A percentile compares a stretch with the other conserved stretches of the same genome.
phyloP scores from a whole-genome alignment of 2,888 invertebrate genomes.

The Coelopa pilipes region DNA sequence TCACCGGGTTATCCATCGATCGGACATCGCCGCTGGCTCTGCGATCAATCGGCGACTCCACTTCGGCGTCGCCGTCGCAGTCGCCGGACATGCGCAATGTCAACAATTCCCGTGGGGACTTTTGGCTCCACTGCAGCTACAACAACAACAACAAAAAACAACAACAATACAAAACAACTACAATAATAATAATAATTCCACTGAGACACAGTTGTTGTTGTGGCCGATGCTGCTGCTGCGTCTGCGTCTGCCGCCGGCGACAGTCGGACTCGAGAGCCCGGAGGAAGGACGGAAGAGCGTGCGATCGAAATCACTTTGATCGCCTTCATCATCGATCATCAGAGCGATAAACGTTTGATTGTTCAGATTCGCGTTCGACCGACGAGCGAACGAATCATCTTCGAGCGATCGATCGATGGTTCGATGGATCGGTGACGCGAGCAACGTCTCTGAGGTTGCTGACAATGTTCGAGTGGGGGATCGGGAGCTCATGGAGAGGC shows the following conservation, averaged over 20 bases:
- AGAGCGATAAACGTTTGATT: constrained; percentile 36
- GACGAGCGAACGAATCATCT: too few species aligned
- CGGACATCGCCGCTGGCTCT: too few species aligned
- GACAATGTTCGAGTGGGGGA: too few species aligned
- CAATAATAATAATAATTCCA: background rate
- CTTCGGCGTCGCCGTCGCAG: too few species aligned
- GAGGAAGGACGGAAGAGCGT: constrained; percentile 8
- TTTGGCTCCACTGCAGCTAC: constrained; percentile 13
- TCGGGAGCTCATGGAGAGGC: background rate
- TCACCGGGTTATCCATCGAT: background rate
- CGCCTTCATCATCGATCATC: constrained; percentile 36
- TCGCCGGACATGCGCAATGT: background rate
- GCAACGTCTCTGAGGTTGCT: too few species aligned
- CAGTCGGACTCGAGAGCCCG: background rate
- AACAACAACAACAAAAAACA: constrained; percentile 15
- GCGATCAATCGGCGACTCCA: background rate
- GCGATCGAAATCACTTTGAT: constrained; percentile 36
- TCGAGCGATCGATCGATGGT: background rate
- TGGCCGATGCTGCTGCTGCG: background rate
- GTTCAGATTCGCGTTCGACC: constrained; percentile 4
- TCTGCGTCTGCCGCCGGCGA: background rate
- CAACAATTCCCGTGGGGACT: constrained; percentile 23
- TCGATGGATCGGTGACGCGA: background rate
- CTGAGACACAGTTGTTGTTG: background rate
- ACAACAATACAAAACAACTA: background rate